Percentiles rank a stretch among this genome's conserved stretches.
These are phyloP conservation scores for Brachystomella parvula DNA, from an alignment of 1,140 invertebrate species.

Conservation along the genomic window DNA sequence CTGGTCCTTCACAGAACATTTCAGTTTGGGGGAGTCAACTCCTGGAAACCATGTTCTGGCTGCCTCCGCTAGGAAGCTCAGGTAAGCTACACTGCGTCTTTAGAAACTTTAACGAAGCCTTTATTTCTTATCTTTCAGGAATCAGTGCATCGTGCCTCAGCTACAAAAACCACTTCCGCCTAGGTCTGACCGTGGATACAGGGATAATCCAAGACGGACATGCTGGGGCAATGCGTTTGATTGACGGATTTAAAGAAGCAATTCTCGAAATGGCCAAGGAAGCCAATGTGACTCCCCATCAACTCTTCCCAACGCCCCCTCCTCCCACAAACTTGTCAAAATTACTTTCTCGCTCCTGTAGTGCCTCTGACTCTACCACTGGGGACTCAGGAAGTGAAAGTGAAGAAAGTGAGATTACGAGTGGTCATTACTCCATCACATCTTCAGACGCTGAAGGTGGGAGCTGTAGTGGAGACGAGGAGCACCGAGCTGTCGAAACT, in stretches of 20 bases:
- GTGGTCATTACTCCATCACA: background rate
- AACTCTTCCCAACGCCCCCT: background rate
- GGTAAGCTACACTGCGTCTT: no score
- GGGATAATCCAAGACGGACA: conserved; percentile 22
- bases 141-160: conserved; percentile 27
- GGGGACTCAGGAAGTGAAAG: background rate
- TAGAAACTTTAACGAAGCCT: background rate
- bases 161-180: conserved; percentile 24
- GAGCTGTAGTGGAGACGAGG: background rate
- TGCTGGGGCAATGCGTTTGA: background rate
- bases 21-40: conserved; percentile 25
- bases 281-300: background rate
- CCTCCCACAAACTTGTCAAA: background rate
- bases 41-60: conserved; percentile 34
- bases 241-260: background rate
- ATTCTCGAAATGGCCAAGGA: background rate
- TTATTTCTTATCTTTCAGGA: conserved; percentile 17
- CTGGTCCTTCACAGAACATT: conserved; percentile 21
- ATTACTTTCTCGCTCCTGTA: background rate
- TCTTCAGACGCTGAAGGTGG: background rate
- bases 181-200: conserved; percentile 31
- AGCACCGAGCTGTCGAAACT: background rate
- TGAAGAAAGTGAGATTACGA: no score
- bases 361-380: background rate
- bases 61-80: conserved; percentile 29